Evolutionary conservation across 2,888 invertebrate species (phyloP).

Genomic region (Ochlodes sylvanus): DNA sequence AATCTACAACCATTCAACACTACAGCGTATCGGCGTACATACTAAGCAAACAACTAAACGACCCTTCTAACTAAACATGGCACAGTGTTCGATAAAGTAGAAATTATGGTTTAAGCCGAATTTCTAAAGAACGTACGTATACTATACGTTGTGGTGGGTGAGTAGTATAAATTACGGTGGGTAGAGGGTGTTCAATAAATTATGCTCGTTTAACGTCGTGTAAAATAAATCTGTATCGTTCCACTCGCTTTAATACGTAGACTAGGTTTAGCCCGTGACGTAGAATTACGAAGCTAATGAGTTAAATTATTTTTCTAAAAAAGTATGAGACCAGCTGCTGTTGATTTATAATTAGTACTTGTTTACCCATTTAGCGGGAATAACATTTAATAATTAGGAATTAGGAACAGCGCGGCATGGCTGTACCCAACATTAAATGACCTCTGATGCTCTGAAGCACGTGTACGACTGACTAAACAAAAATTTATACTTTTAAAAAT

Average conservation of each 20-base stretch:
- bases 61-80: conserved; percentile 36
- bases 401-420: no score
- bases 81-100: conserved; percentile 34
- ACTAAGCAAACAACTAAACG: conserved; percentile 17
- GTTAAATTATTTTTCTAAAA: conserved; percentile 4
- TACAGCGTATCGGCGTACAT: conserved; percentile 11
- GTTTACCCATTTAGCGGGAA: no score
- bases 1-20: conserved; percentile 17
- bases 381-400: no score
- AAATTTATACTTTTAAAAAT: no score
- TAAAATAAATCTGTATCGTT: conserved; percentile 33
- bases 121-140: conserved; percentile 33
- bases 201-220: conserved; percentile 34
- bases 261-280: conserved; percentile 8
- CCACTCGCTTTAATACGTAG: conserved; percentile 21
- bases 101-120: conserved; percentile 38
- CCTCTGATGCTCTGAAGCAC: no score
- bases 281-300: conserved; percentile 3
- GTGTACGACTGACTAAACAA: no score
- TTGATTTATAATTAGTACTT: neutral
- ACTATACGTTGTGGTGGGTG: conserved; percentile 24
- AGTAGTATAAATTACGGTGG: conserved; percentile 34
- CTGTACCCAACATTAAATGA: no score
- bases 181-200: conserved; percentile 36
- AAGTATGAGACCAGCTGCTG: conserved; percentile 6